Evolutionary conservation across 92 coral and sea anemone genomes (phyloP), one percentile per base, ranked within the genome.

Genomic region (Zoanthus gigantus): DNA sequence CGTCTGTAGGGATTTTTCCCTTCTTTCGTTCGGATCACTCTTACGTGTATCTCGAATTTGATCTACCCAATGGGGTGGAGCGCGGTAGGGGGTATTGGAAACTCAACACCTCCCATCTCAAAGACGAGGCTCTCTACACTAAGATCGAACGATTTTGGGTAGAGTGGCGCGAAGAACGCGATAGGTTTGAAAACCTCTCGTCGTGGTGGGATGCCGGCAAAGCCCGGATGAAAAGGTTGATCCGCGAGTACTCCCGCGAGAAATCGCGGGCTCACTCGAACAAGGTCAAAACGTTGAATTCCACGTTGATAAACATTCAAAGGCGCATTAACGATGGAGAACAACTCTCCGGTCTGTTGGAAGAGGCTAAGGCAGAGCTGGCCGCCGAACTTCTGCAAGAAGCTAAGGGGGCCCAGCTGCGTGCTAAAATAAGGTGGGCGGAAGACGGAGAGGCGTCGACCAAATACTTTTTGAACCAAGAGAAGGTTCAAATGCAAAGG

Each of bases 151-250:
- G 9, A 8, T 90, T 90, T 58, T 88, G 95, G 93, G 0, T 8
- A 7, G 52, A 11, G 15, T 90, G 93, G 93, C 72, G 60, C 14
- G 1, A 5, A 31, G 53, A 48, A n/a, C 71, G n/a, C 9, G n/a
- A 6, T 87, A 54, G 16, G 13, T 86, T 44, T 57, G 13, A 1
- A 34, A 0, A 79, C 9, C 84, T 90, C 4, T 29, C 78, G 0
- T 18, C 18, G 16, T 92, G 92, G 94, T 92, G 90, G 90, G 92
- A 92, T n/a, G 88, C 86, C 0, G 95, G 95, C 0, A 90, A 92
- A 61, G 10, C 46, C 47, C 12, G 56, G 10, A 13, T 92, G 14
- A 74, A 75, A 14, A 7, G 5, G 15, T n/a, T 85, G 54, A 58
- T 54, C n/a, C 74, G 82, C 2, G 47, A 10, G 37, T 85, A 31